Base-by-base conservation (phyloP, 2,113 vertebrate genomes). In the Esox niger region DNA sequence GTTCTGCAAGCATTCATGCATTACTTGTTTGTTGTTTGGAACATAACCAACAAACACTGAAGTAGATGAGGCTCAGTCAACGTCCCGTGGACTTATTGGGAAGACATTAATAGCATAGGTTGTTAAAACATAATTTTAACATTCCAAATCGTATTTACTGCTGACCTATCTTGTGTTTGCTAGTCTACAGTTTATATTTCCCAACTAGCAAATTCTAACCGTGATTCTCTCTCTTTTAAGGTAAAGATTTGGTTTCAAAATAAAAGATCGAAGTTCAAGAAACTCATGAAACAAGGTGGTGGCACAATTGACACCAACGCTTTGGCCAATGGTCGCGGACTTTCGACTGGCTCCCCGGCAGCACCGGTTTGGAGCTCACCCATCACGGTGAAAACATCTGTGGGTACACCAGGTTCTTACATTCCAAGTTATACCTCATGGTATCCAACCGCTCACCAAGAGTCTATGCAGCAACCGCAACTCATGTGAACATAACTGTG, bases 341-440 rank as follows among this genome's bases (percentile, higher is more conserved):
- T 98, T 60, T 94, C 96, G 13, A 92, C 91, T 58, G 92, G 93
- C 26, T 98, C 95, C 15, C 96, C 96, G 0, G 93, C 94, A 66
- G 93, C 96, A 2, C 94, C 96, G 0, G 95, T 96, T 35, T 99
- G 97, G 97, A 98, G 94, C 89, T 90, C 95, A 71, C 90, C 91
- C 76, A 89, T 94, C 30, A 93, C 94, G 33, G 95, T 94, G 68
- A 99, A 98, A 90, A 90, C 91, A 60, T 91, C 97, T 0, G 91
- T 94, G 79, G 92, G 93, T 58, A 94, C 93, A 23, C 90, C 93
- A 55, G 93, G 93, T 72, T 92, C 95, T 65, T 98, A 99, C 91
- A 98, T 98, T 73, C 97, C 97, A 88, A 97, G 95, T 91, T 99
- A 98, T 91, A 99, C 97, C 64, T 98, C 97, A 23, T 98, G 97